Evolutionary conservation across 2,113 vertebrate genomes (phyloP).

Genomic region (Holacanthus passer): DNA sequence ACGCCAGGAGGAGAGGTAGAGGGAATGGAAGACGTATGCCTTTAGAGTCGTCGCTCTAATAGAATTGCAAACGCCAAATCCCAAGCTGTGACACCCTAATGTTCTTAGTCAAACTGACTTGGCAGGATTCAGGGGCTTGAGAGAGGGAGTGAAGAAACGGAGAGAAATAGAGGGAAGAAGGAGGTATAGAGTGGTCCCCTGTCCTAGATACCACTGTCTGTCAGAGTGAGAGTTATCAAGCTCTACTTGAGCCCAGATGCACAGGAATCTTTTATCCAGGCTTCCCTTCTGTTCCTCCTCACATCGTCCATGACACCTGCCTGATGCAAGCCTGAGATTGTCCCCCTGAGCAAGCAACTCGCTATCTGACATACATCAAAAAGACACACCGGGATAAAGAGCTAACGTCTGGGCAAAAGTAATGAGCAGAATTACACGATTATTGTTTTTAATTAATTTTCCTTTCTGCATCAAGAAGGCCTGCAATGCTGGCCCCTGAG

Average conservation of each 20-base stretch:
- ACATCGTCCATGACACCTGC: slow-evolving; percentile 60
- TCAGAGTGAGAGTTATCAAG: slow-evolving; percentile 62
- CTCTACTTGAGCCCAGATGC: slow-evolving; percentile 64
- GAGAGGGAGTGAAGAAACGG: slow-evolving; percentile 52
- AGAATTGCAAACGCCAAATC: slow-evolving; percentile 81
- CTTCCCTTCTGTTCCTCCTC: slow-evolving; percentile 62
- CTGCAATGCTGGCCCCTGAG: slow-evolving; percentile 57
- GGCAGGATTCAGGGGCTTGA: slow-evolving; percentile 66
- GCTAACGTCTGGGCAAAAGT: slow-evolving; percentile 55
- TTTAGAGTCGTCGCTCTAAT: slow-evolving; percentile 75
- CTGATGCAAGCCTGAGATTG: slow-evolving; percentile 54
- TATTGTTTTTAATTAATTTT: slow-evolving; percentile 81
- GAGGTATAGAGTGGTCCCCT: slow-evolving; percentile 53
- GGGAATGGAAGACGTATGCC: slow-evolving; percentile 62
- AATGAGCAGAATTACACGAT: slow-evolving; percentile 74
- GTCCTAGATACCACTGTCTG: slow-evolving; percentile 71
- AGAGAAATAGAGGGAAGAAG: slow-evolving; percentile 41
- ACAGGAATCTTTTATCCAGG: slow-evolving; percentile 59
- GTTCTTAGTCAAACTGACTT: slow-evolving; percentile 80
- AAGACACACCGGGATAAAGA: slow-evolving; percentile 64
- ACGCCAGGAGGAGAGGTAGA: slow-evolving; percentile 70
- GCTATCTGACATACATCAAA: slow-evolving; percentile 66
- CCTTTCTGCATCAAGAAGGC: slow-evolving; percentile 64
- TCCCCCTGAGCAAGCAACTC: slow-evolving; percentile 42
- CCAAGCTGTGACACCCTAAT: slow-evolving; percentile 81